Conservation (phyloP, 2,888 invertebrate genomes). For the Chorisops tibialis region DNA sequence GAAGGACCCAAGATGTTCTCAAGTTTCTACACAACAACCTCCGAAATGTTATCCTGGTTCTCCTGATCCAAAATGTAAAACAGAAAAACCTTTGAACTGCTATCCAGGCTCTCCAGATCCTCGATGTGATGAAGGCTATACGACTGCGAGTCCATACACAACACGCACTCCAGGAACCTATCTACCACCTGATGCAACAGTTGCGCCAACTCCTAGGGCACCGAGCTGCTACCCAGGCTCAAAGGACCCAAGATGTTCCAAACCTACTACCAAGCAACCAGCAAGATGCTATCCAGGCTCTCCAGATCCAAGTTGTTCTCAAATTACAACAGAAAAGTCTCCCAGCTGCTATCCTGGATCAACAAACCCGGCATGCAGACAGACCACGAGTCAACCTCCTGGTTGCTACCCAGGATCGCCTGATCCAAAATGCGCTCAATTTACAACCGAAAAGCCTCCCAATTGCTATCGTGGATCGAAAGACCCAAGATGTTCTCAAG, state of each 20-base stretch:
- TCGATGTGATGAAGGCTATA: too few relatives aligned
- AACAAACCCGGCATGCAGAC: conserved; percentile 34
- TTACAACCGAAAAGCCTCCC: conserved; percentile 21
- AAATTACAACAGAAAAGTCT: too few relatives aligned
- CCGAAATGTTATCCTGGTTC: conserved; percentile 46
- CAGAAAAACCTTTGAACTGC: conserved; percentile 46
- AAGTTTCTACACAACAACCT: conserved; percentile 36
- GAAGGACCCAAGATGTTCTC: conserved; percentile 45
- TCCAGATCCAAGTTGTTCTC: too few relatives aligned
- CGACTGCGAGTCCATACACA: conserved; percentile 42
- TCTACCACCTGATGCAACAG: conserved; percentile 39
- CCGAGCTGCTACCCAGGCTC: conserved; percentile 46
- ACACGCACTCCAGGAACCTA: conserved; percentile 47
- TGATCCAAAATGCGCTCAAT: conserved; percentile 40
- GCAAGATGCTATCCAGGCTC: too few relatives aligned
- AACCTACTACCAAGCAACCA: too few relatives aligned
- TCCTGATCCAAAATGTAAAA: conserved; percentile 43
- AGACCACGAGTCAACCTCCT: conserved; percentile 31
- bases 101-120: conserved; percentile 41
- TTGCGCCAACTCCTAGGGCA: conserved; percentile 30
- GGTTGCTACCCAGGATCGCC: conserved; percentile 40
- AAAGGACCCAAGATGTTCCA: background rate
- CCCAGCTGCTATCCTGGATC: conserved; percentile 36
- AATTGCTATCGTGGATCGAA: conserved; percentile 40
- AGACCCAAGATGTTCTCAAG: too few relatives aligned